Percentiles rank a stretch among this genome's conserved stretches.
These are phyloP conservation scores for Hyles lineata DNA, from an alignment of 2,888 invertebrate genomes.

Conservation along the genomic window DNA sequence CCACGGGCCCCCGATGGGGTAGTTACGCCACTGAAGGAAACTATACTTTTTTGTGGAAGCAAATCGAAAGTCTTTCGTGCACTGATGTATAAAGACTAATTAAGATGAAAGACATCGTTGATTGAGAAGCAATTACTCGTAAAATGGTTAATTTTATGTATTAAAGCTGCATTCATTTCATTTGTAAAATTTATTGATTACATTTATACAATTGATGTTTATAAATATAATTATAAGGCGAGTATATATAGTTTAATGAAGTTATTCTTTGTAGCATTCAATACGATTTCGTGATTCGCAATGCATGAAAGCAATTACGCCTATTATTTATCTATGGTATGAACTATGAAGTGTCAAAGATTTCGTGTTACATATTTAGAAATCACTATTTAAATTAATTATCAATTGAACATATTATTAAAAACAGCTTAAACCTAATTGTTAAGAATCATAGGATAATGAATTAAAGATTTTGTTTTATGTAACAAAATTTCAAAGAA, in stretches of 20 bases:
- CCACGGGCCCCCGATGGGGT: no score
- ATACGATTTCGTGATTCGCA: neutral
- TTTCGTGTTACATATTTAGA: no score
- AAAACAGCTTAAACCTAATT: no score
- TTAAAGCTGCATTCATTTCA: neutral
- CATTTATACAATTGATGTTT: neutral
- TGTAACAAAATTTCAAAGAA: no score
- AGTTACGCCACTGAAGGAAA: no score
- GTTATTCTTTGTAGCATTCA: constrained; percentile 1
- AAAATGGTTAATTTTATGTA: neutral
- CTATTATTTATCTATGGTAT: neutral
- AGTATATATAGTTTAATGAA: neutral
- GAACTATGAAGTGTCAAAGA: neutral
- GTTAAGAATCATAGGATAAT: no score
- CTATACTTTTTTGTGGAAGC: no score
- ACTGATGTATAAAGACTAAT: no score
- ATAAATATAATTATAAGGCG: neutral
- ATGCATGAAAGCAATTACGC: neutral
- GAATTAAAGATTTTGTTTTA: no score
- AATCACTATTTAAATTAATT: no score
- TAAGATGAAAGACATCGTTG: neutral
- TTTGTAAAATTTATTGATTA: neutral
- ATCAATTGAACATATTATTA: no score
- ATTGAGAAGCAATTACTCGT: neutral
- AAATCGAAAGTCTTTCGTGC: no score